Percentiles rank a stretch among this genome's conserved stretches.
Conservation (phyloP, 2,797 vertebrate genomes). For the Megaceryle alcyon region DNA sequence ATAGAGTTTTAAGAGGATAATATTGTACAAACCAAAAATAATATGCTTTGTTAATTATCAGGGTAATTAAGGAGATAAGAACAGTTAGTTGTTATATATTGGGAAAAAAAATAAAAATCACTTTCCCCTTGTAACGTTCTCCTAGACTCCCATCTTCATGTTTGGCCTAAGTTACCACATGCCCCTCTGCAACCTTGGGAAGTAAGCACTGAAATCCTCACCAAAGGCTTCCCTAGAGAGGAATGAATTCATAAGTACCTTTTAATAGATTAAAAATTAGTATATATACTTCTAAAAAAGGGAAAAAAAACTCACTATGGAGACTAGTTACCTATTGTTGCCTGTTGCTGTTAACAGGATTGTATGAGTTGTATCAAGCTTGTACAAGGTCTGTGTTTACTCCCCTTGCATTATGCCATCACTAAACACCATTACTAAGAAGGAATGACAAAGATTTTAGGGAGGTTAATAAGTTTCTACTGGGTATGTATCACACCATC, state of each 20-base stretch:
- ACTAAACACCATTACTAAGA: not conserved
- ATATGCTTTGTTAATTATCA: not conserved
- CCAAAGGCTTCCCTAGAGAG: not conserved
- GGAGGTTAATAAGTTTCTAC: not conserved
- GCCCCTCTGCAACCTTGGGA: not conserved
- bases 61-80: not conserved
- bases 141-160: not conserved
- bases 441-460: not conserved
- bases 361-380: not conserved
- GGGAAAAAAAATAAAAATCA: not conserved
- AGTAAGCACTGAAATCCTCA: not conserved
- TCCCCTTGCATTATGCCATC: not conserved
- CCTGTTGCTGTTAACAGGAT: not conserved
- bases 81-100: not conserved
- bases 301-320: not conserved
- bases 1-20: not conserved
- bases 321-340: not conserved
- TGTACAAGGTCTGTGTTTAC: not conserved
- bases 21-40: not conserved
- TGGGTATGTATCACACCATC: not conserved
- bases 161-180: not conserved
- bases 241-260: not conserved
- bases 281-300: not conserved
- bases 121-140: not conserved
- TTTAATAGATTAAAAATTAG: not conserved